Evolutionary conservation across 2,888 invertebrate species (phyloP).

Genomic region (Callosobruchus maculatus): DNA sequence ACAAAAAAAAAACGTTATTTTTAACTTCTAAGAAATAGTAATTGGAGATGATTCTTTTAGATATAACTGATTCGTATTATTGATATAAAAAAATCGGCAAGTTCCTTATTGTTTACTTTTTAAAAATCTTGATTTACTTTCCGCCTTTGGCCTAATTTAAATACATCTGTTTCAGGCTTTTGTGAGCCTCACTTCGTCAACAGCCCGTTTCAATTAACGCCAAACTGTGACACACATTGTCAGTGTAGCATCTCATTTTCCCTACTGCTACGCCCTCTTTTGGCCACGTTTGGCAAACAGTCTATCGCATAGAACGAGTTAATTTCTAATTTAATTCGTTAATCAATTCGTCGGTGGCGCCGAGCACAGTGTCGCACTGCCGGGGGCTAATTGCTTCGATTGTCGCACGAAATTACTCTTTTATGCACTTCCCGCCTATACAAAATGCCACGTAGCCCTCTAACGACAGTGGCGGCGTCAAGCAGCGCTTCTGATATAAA

Average conservation of each 20-base stretch:
- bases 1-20: no score
- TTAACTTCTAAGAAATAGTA: no score
- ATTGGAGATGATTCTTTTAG: no score
- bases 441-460: neutral
- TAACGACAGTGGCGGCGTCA: neutral
- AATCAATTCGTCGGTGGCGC: slow-evolving; percentile 49
- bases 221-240: neutral
- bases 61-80: no score
- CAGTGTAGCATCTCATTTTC: neutral
- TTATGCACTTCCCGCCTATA: slow-evolving; percentile 8
- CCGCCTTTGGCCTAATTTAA: no score
- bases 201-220: neutral
- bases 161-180: no score
- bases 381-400: slow-evolving; percentile 50
- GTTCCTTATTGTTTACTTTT: no score
- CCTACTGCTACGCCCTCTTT: slow-evolving; percentile 9
- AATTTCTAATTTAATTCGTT: slow-evolving; percentile 56
- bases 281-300: slow-evolving; percentile 12
- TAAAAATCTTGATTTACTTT: no score
- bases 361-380: slow-evolving; percentile 37
- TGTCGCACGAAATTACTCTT: slow-evolving; percentile 47
- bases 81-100: no score
- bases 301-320: slow-evolving; percentile 48
- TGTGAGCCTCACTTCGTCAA: no score
- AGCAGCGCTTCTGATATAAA: no score